These are phyloP conservation scores for Lithophane socia DNA, from an alignment of 2,888 invertebrate genomes.

Conservation along the genomic window DNA sequence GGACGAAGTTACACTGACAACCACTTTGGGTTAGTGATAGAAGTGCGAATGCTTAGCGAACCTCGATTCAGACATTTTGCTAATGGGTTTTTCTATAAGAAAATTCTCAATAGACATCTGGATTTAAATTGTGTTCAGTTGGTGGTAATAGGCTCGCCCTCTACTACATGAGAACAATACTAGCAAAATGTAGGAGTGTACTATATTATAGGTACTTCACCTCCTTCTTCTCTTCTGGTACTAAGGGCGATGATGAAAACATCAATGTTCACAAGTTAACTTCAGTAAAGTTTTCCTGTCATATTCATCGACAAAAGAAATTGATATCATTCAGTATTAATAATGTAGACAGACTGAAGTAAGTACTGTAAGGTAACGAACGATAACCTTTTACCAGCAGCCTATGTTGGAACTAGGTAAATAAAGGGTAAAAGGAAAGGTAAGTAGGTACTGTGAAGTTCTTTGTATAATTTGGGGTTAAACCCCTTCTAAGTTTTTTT, in stretches of 20 bases:
- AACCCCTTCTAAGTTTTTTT: background rate
- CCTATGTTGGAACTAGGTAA: background rate
- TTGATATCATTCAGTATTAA: background rate
- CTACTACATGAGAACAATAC: background rate
- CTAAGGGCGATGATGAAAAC: background rate
- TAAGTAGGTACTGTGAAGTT: background rate
- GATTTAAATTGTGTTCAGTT: background rate
- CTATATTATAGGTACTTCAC: too few species aligned
- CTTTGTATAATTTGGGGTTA: conserved; percentile 2
- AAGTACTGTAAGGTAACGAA: background rate
- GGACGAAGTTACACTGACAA: background rate
- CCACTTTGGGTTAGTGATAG: background rate
- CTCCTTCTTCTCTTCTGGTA: background rate
- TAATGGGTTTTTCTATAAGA: background rate
- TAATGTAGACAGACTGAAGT: background rate
- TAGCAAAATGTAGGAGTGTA: background rate
- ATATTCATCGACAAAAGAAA: background rate
- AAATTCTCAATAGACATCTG: background rate
- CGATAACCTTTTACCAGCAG: background rate
- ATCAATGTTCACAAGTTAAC: background rate
- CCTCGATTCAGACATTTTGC: background rate
- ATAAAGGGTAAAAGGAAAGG: background rate
- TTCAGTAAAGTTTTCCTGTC: background rate
- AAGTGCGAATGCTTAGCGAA: background rate
- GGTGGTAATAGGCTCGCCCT: background rate